Percentiles rank a stretch among this genome's conserved stretches.
phyloP scores from a whole-genome alignment of 2,888 invertebrate species.

The Apotomis betuletana region DNA sequence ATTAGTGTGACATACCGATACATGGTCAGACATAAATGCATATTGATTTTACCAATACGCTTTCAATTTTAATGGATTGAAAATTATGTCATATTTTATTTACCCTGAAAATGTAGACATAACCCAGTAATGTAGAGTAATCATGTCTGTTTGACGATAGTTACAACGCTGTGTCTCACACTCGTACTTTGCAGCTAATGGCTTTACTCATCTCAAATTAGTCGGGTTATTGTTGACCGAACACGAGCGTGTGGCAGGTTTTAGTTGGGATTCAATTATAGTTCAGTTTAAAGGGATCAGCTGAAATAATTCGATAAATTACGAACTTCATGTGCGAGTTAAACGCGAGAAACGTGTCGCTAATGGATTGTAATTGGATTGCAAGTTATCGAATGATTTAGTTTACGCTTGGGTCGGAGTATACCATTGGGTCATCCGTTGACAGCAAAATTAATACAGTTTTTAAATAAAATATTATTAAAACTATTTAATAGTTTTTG shows the following conservation, averaged over 20 bases:
- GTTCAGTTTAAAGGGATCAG: slow-evolving; percentile 40
- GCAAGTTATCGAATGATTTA: slow-evolving; percentile 35
- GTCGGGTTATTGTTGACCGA: slow-evolving; percentile 55
- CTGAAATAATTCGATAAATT: slow-evolving; percentile 40
- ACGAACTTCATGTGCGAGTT: slow-evolving; percentile 33
- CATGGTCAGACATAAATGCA: too few relatives aligned
- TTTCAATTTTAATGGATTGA: too few relatives aligned
- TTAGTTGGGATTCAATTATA: slow-evolving; percentile 52
- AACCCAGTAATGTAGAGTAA: too few relatives aligned
- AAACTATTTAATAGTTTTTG: too few relatives aligned
- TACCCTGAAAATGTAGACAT: too few relatives aligned
- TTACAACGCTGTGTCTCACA: slow-evolving; percentile 39
- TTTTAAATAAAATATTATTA: background rate
- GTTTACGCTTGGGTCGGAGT: slow-evolving; percentile 13
- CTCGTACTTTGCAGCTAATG: slow-evolving; percentile 50
- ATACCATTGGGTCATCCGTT: slow-evolving; percentile 6
- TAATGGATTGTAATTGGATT: slow-evolving; percentile 38
- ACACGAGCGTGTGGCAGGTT: slow-evolving; percentile 57
- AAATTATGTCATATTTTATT: too few relatives aligned
- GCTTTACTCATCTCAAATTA: slow-evolving; percentile 58
- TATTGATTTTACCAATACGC: too few relatives aligned
- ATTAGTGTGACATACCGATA: too few relatives aligned
- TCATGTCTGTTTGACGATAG: background rate
- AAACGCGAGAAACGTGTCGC: slow-evolving; percentile 36
- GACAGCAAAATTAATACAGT: background rate